Conservation (phyloP, 2,797 vertebrate species). For the Pseudopleuronectes americanus region DNA sequence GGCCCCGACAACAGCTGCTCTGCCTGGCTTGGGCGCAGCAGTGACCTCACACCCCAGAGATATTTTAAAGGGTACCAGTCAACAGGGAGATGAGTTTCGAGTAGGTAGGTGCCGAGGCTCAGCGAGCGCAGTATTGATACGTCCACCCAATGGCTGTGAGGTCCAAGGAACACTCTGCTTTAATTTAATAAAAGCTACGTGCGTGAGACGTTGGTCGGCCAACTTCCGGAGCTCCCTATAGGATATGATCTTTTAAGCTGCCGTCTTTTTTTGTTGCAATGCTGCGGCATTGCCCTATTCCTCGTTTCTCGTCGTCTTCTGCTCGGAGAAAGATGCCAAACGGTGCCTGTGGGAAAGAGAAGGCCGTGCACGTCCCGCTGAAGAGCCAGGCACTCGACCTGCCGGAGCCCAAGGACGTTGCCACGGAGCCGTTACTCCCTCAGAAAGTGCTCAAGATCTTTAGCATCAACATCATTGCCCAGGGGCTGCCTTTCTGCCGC, state of each 20-base stretch:
- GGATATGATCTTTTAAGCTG: conserved; percentile 78
- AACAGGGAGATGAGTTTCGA: conserved; percentile 86
- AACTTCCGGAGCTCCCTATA: conserved; percentile 41
- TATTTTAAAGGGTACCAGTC: conserved; percentile 92
- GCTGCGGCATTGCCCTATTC: conserved; percentile 86
- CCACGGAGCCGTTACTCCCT: conserved; percentile 87
- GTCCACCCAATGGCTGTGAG: conserved; percentile 79
- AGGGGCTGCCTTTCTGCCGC: conserved; percentile 96
- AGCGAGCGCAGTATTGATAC: conserved; percentile 56
- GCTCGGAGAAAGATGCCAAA: conserved; percentile 90
- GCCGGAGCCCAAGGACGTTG: conserved; percentile 85
- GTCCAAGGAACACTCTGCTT: conserved; percentile 75
- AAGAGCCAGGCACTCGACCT: conserved; percentile 87
- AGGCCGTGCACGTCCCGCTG: conserved; percentile 75
- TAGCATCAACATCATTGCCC: conserved; percentile 98
- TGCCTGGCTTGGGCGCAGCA: conserved; percentile 85
- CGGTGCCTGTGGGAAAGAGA: conserved; percentile 83
- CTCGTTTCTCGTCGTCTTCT: conserved; percentile 77
- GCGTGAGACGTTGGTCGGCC: conserved; percentile 29
- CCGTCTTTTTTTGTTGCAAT: conserved; percentile 68
- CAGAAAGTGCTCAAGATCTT: conserved; percentile 98
- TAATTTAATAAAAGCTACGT: conserved; percentile 69
- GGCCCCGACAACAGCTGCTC: conserved; percentile 85
- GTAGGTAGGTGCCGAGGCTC: conserved; percentile 51
- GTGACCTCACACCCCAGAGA: conserved; percentile 88